A percentile compares a stretch with the other conserved stretches of the same genome.
Evolutionary conservation across 37 sponge, comb jelly and placozoan genomes (phyloP).

Genomic region (Cladorhizidae sp.): DNA sequence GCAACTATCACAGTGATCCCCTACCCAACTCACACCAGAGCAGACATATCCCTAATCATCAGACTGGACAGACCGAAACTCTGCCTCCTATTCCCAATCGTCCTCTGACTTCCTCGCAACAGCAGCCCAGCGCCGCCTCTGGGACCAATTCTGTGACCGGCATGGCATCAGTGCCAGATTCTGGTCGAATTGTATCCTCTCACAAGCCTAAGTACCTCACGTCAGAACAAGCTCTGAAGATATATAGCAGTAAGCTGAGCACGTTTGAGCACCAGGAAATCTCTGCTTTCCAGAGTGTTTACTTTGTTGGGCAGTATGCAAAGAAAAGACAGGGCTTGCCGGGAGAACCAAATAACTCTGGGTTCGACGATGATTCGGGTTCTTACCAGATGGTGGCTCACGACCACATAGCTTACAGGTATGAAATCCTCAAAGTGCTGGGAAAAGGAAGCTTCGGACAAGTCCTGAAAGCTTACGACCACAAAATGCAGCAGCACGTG

Average conservation of each 20-base stretch:
- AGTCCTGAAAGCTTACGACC: conserved; percentile 96
- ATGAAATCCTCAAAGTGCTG: conserved; percentile 90
- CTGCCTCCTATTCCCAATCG: conserved; percentile 49
- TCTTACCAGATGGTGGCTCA: conserved; percentile 84
- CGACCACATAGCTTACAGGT: conserved; percentile 96
- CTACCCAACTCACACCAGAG: not conserved
- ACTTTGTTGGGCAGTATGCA: conserved; percentile 93
- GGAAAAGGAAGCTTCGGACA: conserved; percentile 99
- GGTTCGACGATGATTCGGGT: conserved; percentile 95
- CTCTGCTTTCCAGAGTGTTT: conserved; percentile 78
- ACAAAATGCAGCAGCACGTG: conserved; percentile 90
- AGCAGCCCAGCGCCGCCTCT: not conserved
- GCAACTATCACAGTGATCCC: not conserved
- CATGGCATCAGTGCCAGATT: not conserved
- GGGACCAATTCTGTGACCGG: not conserved
- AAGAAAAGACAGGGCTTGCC: conserved; percentile 89
- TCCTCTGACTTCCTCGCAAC: conserved; percentile 54
- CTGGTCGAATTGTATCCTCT: conserved; percentile 26
- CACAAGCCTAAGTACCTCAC: conserved; percentile 70
- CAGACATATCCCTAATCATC: conserved; percentile 10
- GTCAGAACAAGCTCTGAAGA: conserved; percentile 88
- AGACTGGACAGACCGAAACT: conserved; percentile 11
- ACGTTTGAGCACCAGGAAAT: conserved; percentile 96
- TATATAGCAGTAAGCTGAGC: conserved; percentile 93
- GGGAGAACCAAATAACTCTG: conserved; percentile 84